Conservation (phyloP, 2,888 invertebrate genomes). For the Unio delphinus region DNA sequence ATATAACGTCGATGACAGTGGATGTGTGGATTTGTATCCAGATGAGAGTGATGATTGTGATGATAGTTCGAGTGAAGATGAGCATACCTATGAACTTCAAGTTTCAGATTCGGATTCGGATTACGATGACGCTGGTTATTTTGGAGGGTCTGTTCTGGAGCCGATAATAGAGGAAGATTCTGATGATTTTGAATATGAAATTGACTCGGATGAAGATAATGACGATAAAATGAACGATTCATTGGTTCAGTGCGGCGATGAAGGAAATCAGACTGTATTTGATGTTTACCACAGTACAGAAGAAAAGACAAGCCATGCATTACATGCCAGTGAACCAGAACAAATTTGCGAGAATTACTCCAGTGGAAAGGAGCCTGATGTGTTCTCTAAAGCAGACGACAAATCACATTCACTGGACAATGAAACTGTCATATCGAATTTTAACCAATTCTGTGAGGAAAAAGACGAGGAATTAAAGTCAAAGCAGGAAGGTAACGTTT, state of each 20-base stretch:
- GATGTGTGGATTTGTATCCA: slow-evolving; percentile 33
- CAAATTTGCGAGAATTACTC: neutral
- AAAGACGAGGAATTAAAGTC: neutral
- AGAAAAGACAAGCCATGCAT: neutral
- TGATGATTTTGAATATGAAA: slow-evolving; percentile 39
- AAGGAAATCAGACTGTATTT: neutral
- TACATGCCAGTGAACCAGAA: neutral
- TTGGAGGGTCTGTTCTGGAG: slow-evolving; percentile 41
- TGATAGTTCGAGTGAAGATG: slow-evolving; percentile 46
- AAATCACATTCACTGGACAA: no score
- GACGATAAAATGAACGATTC: no score
- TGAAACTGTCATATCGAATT: no score
- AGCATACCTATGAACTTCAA: slow-evolving; percentile 45
- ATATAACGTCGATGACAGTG: slow-evolving; percentile 37
- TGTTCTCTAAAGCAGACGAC: slow-evolving; percentile 7
- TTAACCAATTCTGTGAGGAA: neutral
- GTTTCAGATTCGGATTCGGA: slow-evolving; percentile 26
- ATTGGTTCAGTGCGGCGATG: slow-evolving; percentile 4
- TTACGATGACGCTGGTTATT: slow-evolving; percentile 24
- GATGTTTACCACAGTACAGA: no score
- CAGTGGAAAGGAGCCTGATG: slow-evolving; percentile 8
- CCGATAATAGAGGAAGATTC: slow-evolving; percentile 62
- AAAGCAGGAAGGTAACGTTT: neutral
- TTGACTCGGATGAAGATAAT: slow-evolving; percentile 20
- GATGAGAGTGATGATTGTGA: slow-evolving; percentile 25